Conservation (phyloP, 2,113 vertebrate genomes). For the Hydrolagus affinis region DNA sequence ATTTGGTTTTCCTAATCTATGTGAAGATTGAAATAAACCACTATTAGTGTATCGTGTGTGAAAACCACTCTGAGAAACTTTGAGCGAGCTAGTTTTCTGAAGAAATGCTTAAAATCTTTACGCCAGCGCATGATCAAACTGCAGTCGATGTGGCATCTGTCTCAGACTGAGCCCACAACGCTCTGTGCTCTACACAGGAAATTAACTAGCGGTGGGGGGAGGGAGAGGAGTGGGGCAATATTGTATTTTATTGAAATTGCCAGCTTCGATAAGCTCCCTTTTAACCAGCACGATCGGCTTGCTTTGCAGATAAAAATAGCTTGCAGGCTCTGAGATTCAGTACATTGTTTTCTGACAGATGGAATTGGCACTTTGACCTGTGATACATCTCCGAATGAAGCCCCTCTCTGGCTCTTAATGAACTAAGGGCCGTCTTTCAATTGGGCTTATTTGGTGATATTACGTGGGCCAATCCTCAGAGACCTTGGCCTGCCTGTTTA, state of each 20-base stretch:
- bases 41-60: too few species aligned
- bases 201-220: background rate
- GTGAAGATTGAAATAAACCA: too few species aligned
- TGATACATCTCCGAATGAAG: background rate
- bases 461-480: background rate
- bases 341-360: slow-evolving; percentile 2
- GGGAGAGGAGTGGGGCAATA: background rate
- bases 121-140: too few species aligned
- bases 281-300: background rate
- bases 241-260: background rate
- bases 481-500: background rate
- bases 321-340: background rate
- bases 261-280: background rate
- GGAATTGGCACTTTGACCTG: slow-evolving; percentile 11
- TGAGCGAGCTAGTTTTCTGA: too few species aligned
- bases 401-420: background rate
- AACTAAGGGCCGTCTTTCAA: background rate
- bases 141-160: too few species aligned
- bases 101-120: too few species aligned
- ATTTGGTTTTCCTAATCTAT: too few species aligned
- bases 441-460: background rate
- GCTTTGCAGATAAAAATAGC: background rate
- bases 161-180: too few species aligned
- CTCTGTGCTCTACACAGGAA: too few species aligned
- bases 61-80: too few species aligned